Evolutionary conservation across 2,888 invertebrate genomes (phyloP).

Genomic region (Carcina quercana): DNA sequence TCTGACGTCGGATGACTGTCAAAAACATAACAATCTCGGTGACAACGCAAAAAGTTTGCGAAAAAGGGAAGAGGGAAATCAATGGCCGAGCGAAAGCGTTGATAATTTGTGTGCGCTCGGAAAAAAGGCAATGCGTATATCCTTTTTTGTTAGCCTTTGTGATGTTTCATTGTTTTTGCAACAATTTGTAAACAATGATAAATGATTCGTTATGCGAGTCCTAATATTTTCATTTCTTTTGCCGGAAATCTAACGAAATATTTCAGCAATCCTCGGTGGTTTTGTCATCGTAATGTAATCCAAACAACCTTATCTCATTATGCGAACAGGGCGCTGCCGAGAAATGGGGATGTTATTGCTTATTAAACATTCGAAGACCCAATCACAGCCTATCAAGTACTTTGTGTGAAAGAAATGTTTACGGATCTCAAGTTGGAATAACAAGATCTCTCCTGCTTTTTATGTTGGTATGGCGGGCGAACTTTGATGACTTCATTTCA

Average conservation of each 20-base stretch:
- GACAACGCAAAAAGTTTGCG: constrained; percentile 11
- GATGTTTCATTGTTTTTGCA: constrained; percentile 2
- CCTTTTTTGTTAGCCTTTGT: constrained; percentile 4
- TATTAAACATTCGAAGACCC: too few species aligned
- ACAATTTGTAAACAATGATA: constrained; percentile 12
- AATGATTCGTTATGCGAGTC: constrained; percentile 4
- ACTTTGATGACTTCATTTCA: constrained; percentile 53
- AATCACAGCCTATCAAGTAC: too few species aligned
- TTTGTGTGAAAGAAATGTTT: constrained; percentile 1
- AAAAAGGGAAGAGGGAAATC: constrained; percentile 14
- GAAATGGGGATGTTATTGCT: too few species aligned
- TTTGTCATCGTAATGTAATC: too few species aligned
- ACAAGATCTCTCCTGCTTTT: constrained; percentile 4
- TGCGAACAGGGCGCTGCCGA: too few species aligned
- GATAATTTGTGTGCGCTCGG: constrained; percentile 5
- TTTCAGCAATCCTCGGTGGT: too few species aligned
- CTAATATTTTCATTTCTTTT: too few species aligned
- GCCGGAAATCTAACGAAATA: neutral
- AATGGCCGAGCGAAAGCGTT: constrained; percentile 15
- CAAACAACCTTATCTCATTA: too few species aligned
- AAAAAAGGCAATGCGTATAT: constrained; percentile 7
- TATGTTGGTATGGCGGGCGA: constrained; percentile 26
- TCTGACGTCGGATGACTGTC: constrained; percentile 2
- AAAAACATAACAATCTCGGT: constrained; percentile 12
- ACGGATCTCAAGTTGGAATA: constrained; percentile 2